Base-by-base conservation (phyloP, 2,888 invertebrate species). In the Notocelia uddmanniana region DNA sequence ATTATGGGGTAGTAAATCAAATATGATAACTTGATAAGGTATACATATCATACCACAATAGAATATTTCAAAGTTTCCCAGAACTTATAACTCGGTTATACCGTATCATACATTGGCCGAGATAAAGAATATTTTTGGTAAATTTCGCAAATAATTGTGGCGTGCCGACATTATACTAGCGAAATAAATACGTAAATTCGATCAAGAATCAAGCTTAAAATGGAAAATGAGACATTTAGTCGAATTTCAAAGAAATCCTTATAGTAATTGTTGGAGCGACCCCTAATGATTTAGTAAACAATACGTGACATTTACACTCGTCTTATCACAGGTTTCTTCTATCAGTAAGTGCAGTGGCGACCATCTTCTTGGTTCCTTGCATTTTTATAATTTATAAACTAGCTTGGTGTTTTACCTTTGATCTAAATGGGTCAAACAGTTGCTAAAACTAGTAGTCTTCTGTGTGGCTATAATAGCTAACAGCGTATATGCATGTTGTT, bases 281-380 rank as follows among this genome's bases (percentile, higher is more conserved):
- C 60, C 45, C 59, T 26, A 54, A 57, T 72, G 64, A 71, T 66
- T 57, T 59, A 50, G 55, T 71, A 68, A 73, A 72, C 73, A 74
- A 71, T 69, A 74, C 72, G 73, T 74, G 69, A 68, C 71, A 58
- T 69, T 77, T 76, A 80, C 80, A 79, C 77, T 74, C 73, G 78
- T 85, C 85, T 83, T 89, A 90, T 89, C 90, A 89, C 90, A 89
- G 89, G 85, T 87, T 81, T 77, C 64, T 15, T 77, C 76, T 75
- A 74, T 74, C 55, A 67, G 67, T 67, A 41, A 67, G 26, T 55
- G 21, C 67, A 57, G 55, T 26, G 15, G 31, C 18, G 52, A 34
- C 9, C 34, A 66, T 55, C 54, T 60, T 66, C 52, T 52, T 37
- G 52, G 54, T 45, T 57, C n/a, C 45, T 1, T n/a, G 57, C 31